Percentiles rank a stretch among this genome's conserved stretches.
phyloP scores from a whole-genome alignment of 2,888 invertebrate genomes.

The Drosophila mulleri region DNA sequence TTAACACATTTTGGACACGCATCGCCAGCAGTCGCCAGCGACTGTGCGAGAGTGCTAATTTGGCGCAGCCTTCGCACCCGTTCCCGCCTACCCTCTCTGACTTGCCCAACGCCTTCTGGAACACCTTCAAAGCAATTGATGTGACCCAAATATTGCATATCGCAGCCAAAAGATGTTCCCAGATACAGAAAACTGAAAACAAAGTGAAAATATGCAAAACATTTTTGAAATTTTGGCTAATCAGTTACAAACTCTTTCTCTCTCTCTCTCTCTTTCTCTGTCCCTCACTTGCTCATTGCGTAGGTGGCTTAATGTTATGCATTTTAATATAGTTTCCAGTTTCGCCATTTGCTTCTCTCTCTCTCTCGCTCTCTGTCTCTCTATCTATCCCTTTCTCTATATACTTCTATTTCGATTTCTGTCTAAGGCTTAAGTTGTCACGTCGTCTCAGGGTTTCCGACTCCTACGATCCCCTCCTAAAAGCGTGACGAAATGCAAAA shows the following conservation, averaged over 20 bases:
- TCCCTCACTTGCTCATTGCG: conserved; percentile 10
- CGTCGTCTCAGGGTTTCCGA: conserved; percentile 42
- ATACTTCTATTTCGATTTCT: conserved; percentile 17
- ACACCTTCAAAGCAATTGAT: conserved; percentile 10
- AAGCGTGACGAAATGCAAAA: conserved; percentile 29
- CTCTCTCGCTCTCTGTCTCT: not conserved
- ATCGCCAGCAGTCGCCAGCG: conserved; percentile 11
- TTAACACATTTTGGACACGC: conserved; percentile 70
- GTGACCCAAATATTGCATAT: conserved; percentile 49
- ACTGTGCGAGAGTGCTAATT: conserved; percentile 42
- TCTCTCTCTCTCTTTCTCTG: not conserved
- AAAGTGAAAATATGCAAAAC: conserved; percentile 61
- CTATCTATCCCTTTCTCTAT: not conserved
- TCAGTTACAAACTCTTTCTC: not conserved
- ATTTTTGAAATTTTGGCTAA: not conserved
- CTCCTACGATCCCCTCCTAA: conserved; percentile 23
- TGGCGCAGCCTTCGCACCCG: not conserved
- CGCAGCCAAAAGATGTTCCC: conserved; percentile 38
- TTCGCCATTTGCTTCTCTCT: conserved; percentile 14
- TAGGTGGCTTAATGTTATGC: conserved; percentile 51
- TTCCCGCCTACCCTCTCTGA: not conserved
- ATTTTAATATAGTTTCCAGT: conserved; percentile 53
- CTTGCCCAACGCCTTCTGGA: conserved; percentile 1
- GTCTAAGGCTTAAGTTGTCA: conserved; percentile 13
- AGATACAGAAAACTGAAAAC: conserved; percentile 1